Evolutionary conservation across 2,888 invertebrate species (phyloP).

Genomic region (Noctua pronuba): DNA sequence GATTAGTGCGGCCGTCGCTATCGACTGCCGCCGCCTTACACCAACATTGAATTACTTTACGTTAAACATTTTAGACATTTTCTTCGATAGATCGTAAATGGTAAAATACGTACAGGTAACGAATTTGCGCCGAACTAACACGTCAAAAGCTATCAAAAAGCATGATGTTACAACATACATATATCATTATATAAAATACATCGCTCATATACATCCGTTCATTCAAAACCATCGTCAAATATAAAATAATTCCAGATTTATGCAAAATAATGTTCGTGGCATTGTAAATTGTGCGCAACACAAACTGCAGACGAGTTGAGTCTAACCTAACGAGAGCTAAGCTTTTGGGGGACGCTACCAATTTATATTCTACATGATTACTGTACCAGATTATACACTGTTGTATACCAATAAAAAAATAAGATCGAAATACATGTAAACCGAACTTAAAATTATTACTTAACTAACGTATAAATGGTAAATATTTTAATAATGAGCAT

Average conservation of each 20-base stretch:
- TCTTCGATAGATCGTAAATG: constrained; percentile 73
- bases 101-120: constrained; percentile 78
- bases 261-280: constrained; percentile 63
- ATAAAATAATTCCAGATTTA: constrained; percentile 64
- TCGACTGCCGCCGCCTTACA: constrained; percentile 68
- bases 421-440: constrained; percentile 78
- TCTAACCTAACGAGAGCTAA: constrained; percentile 79
- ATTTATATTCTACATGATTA: constrained; percentile 76
- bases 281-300: constrained; percentile 84
- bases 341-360: constrained; percentile 75
- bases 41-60: constrained; percentile 60
- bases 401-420: constrained; percentile 73
- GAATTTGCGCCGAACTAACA: constrained; percentile 79
- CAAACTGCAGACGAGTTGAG: constrained; percentile 71
- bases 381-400: constrained; percentile 79
- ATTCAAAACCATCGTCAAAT: constrained; percentile 72
- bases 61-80: constrained; percentile 75
- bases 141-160: constrained; percentile 81
- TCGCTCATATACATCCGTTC: constrained; percentile 74
- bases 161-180: constrained; percentile 74
- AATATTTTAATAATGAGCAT: constrained; percentile 89
- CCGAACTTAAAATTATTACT: constrained; percentile 84
- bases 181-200: constrained; percentile 73
- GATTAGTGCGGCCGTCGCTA: constrained; percentile 64
- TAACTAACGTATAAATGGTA: constrained; percentile 87